Evolutionary conservation across 92 coral and sea anemone genomes (phyloP).

Genomic region (Epizoanthus fatuus): DNA sequence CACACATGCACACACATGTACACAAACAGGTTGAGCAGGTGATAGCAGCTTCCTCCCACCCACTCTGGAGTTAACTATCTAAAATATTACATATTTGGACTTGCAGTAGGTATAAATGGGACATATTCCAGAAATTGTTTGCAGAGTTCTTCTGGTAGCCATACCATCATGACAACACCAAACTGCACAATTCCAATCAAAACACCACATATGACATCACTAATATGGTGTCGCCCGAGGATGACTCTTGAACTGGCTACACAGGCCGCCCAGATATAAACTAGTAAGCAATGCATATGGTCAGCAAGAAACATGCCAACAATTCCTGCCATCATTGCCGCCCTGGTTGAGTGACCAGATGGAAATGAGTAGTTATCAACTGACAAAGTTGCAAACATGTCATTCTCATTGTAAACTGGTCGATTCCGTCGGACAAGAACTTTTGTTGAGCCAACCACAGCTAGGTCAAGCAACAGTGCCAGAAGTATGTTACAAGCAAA

Average conservation of each 20-base stretch:
- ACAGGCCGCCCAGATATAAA: slow-evolving; percentile 83
- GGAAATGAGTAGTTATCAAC: slow-evolving; percentile 96
- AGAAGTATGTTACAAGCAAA: slow-evolving; percentile 87
- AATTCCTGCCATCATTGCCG: slow-evolving; percentile 92
- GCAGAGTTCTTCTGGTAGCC: slow-evolving; percentile 77
- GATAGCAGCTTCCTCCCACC: too few relatives aligned
- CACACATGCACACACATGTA: too few relatives aligned
- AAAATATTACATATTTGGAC: background rate
- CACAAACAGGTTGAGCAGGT: too few relatives aligned
- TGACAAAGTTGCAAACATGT: slow-evolving; percentile 97
- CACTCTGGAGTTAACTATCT: too few relatives aligned
- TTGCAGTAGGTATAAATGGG: slow-evolving; percentile 25
- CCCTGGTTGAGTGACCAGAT: slow-evolving; percentile 93
- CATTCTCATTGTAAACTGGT: slow-evolving; percentile 85
- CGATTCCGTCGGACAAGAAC: slow-evolving; percentile 76
- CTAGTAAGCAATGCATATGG: slow-evolving; percentile 50
- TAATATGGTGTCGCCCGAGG: slow-evolving; percentile 95
- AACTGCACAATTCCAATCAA: slow-evolving; percentile 83
- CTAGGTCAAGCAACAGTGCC: slow-evolving; percentile 85
- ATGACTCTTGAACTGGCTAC: slow-evolving; percentile 90
- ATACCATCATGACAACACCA: slow-evolving; percentile 60
- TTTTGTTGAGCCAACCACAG: slow-evolving; percentile 81
- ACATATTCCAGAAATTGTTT: slow-evolving; percentile 49
- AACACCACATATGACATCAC: slow-evolving; percentile 89
- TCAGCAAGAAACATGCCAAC: slow-evolving; percentile 57